Percentiles rank a stretch among this genome's conserved stretches.
Conservation (phyloP, 2,113 vertebrate species). For the Chrysochloris asiatica region DNA sequence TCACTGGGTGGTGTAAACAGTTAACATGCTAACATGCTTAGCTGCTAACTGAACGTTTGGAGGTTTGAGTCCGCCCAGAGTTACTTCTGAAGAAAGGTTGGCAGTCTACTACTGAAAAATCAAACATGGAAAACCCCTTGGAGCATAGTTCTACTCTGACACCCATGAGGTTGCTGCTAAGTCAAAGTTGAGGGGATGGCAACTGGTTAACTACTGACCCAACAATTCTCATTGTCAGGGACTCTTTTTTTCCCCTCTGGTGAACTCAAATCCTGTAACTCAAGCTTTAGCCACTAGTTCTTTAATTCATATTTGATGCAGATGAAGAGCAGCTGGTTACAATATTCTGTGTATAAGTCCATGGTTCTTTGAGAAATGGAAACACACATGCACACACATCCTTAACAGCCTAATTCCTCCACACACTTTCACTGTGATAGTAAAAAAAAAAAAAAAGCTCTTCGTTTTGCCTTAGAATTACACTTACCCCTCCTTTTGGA, state of each 20-base stretch:
- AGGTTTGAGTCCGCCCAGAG: not conserved
- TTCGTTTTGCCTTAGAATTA: not conserved
- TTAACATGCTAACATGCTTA: not conserved
- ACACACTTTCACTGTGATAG: not conserved
- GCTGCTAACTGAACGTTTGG: not conserved
- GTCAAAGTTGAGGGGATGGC: not conserved
- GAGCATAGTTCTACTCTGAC: not conserved
- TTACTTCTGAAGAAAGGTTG: not conserved
- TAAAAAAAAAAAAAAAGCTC: not conserved
- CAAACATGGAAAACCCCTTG: not conserved
- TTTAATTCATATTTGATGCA: not conserved
- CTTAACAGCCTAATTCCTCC: not conserved
- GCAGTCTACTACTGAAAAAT: not conserved
- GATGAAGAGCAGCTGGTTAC: not conserved
- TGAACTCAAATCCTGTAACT: not conserved
- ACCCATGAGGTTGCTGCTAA: not conserved
- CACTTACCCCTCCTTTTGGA: not conserved
- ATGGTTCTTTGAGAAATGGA: constrained; percentile 38
- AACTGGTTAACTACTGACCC: not conserved
- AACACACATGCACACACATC: not conserved
- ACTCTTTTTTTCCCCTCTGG: not conserved
- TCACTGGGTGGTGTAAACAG: not conserved
- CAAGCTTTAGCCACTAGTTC: not conserved
- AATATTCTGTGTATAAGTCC: not conserved
- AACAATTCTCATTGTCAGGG: not conserved